Evolutionary conservation across 2,797 vertebrate species (phyloP).

Genomic region (Sebastes taczanowskii): DNA sequence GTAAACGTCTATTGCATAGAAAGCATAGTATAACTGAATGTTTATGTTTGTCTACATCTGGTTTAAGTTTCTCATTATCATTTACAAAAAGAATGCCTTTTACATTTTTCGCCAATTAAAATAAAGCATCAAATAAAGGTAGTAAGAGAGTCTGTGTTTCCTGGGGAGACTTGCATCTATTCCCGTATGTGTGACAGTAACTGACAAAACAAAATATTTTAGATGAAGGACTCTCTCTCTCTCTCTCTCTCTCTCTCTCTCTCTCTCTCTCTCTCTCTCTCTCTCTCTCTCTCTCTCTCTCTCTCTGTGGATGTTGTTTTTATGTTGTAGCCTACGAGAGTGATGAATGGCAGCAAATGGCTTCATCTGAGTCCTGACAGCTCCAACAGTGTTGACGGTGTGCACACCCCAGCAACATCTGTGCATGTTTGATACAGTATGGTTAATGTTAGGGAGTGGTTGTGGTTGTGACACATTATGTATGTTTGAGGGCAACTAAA

Average conservation of each 20-base stretch:
- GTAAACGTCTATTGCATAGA: background rate
- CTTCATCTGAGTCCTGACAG: constrained; percentile 1
- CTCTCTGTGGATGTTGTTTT: background rate
- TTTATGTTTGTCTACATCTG: background rate
- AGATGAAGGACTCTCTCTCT: background rate
- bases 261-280: background rate
- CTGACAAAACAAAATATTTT: constrained; percentile 3
- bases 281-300: too few relatives aligned
- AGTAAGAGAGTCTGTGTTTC: background rate
- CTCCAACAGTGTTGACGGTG: background rate
- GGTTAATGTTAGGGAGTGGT: background rate
- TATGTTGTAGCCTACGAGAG: background rate
- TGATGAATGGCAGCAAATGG: background rate
- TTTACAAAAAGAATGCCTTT: background rate
- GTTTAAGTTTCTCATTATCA: background rate
- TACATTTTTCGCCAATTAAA: background rate
- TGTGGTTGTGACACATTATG: background rate
- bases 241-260: too few relatives aligned
- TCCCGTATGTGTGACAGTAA: background rate
- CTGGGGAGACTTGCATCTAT: background rate
- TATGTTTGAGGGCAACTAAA: background rate
- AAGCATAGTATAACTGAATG: background rate
- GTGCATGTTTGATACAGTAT: background rate
- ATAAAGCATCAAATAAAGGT: background rate
- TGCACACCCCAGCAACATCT: background rate